Evolutionary conservation across 2,888 invertebrate species (phyloP), one percentile per base, ranked within the genome.

Genomic region (Mycalesis mineus): DNA sequence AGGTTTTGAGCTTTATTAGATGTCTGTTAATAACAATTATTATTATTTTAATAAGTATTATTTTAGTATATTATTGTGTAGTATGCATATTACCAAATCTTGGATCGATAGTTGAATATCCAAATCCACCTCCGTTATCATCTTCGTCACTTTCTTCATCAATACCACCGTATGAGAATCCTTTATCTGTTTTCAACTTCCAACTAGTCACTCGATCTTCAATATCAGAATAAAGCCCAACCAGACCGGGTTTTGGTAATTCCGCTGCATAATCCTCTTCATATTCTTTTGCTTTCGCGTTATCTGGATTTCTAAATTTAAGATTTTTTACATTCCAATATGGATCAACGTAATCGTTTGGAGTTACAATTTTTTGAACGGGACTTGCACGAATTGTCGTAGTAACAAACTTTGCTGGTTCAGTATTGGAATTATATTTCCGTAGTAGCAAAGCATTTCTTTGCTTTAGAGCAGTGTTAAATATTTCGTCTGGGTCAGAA

Each of bases 251-350:
- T 60, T 66, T 79, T 1, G 88, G 88, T 50, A 88, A 48, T 67
- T 89, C 88, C 15, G 65, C 75, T n/a, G 72, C 64, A 59, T 84
- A 84, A 54, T 81, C 80, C 51, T 82, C 79, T 31, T 65, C 65
- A 51, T 80, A 80, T 50, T 82, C 82, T 60, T 71, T 73, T 11
- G 68, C 67, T 8, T 54, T 60, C 33, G 55, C 28, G 31, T 62
- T 60, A 48, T 57, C 55, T 7, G 68, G 68, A 22, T 69, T 70
- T 54, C 74, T 70, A 15, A 75, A 70, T 55, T 80, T 79, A 3
- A 68, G 60, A 62, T 75, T 82, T 70, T 85, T 88, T 8, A 88
- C 75, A 68, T 89, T 89, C 77, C 78, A 84, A 62, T 88, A 89
- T 1, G 88, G 88, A 64, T 89, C 88, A 36, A 72, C 69, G 29